These are phyloP conservation scores for Matsumyia berberina DNA, from an alignment of 2,888 invertebrate species.

Conservation along the genomic window DNA sequence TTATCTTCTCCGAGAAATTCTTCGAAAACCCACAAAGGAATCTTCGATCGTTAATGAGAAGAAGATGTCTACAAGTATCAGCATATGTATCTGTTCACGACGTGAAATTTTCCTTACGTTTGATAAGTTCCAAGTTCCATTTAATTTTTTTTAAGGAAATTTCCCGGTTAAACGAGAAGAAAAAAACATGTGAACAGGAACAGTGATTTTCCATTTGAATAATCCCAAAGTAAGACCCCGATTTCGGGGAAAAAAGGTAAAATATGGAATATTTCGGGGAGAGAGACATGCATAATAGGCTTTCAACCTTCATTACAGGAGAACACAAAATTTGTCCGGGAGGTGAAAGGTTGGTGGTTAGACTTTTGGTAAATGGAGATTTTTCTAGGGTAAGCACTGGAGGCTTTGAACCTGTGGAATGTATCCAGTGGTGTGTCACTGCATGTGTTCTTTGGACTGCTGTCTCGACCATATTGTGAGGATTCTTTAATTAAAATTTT, in stretches of 20 bases:
- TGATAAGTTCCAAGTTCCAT: too few relatives aligned
- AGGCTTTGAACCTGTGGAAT: conserved; percentile 6
- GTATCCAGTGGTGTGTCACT: conserved; percentile 4
- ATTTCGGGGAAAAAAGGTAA: background rate
- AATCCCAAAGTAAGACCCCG: conserved; percentile 11
- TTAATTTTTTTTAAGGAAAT: too few relatives aligned
- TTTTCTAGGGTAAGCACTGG: conserved; percentile 7
- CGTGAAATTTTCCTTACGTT: background rate
- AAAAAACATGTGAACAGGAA: conserved; percentile 1
- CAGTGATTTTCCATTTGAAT: conserved; percentile 12
- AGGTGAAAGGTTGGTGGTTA: conserved; percentile 15
- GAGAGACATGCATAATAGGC: conserved; percentile 2
- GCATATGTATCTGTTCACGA: background rate
- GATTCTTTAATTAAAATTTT: conserved; percentile 12
- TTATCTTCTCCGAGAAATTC: too few relatives aligned
- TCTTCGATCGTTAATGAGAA: background rate
- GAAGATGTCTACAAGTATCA: too few relatives aligned
- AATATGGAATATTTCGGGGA: background rate
- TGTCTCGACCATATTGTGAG: conserved; percentile 1
- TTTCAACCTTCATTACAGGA: conserved; percentile 11
- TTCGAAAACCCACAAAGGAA: background rate
- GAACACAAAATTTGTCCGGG: too few relatives aligned
- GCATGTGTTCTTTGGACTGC: conserved; percentile 3
- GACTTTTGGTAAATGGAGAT: conserved; percentile 11
- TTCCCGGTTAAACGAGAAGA: too few relatives aligned